These are phyloP conservation scores for Drosophila fulvimacula DNA, from an alignment of 2,888 invertebrate genomes.

Conservation along the genomic window DNA sequence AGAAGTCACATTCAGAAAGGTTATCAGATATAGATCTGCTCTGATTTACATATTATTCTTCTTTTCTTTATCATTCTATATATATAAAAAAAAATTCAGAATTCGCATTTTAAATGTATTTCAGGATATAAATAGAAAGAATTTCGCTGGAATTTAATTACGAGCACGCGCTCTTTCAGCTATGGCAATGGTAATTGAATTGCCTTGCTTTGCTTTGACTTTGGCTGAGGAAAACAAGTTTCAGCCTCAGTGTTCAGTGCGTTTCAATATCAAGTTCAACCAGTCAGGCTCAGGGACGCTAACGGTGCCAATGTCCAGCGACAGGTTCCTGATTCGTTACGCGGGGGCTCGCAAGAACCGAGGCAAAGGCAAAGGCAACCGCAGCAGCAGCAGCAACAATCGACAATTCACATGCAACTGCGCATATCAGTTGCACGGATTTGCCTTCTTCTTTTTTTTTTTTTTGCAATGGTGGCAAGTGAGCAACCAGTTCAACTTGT, in stretches of 20 bases:
- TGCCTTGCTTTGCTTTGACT: slow-evolving; percentile 29
- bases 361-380: slow-evolving; percentile 9
- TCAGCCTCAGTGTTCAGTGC: slow-evolving; percentile 45
- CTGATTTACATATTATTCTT: too few relatives aligned
- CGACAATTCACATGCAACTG: slow-evolving; percentile 34
- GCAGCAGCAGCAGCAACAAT: slow-evolving; percentile 18
- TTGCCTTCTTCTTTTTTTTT: slow-evolving; percentile 19
- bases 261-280: slow-evolving; percentile 83
- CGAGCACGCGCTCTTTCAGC: slow-evolving; percentile 24
- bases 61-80: not conserved
- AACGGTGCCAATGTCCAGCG: slow-evolving; percentile 63
- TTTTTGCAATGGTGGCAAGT: slow-evolving; percentile 54
- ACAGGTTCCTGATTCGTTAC: slow-evolving; percentile 57
- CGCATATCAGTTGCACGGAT: slow-evolving; percentile 67
- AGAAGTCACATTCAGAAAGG: not conserved
- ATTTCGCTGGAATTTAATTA: slow-evolving; percentile 55
- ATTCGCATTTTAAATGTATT: not conserved
- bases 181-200: slow-evolving; percentile 25
- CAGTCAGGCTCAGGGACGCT: slow-evolving; percentile 66
- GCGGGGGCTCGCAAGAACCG: slow-evolving; percentile 40
- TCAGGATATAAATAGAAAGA: slow-evolving; percentile 13
- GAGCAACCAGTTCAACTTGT: slow-evolving; percentile 76
- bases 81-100: not conserved
- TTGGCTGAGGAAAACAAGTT: slow-evolving; percentile 12
- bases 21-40: not conserved